Conservation (phyloP, 2,888 invertebrate species). For the Drosophila ustulata region DNA sequence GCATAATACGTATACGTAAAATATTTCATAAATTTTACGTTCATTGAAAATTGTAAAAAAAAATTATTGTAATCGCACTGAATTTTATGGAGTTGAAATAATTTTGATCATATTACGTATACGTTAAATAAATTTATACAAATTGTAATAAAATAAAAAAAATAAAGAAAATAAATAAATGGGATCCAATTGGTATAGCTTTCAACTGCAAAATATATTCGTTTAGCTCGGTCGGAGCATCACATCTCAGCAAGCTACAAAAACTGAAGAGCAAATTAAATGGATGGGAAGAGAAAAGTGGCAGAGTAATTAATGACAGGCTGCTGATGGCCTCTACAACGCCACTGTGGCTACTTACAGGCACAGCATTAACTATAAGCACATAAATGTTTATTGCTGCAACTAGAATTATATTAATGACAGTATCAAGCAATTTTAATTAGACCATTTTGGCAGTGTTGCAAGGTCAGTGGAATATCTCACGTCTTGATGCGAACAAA, state of each 20-base stretch:
- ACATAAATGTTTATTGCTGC: constrained; percentile 9
- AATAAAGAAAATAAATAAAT: no score
- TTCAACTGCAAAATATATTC: neutral
- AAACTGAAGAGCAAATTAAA: neutral
- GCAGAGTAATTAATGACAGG: neutral
- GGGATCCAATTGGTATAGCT: no score
- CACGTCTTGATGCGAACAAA: neutral
- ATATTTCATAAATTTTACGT: no score
- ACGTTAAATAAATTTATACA: no score
- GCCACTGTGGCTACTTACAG: neutral
- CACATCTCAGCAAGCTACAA: neutral
- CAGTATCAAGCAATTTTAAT: constrained; percentile 14
- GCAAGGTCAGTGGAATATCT: neutral
- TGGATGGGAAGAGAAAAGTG: neutral
- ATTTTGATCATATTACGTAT: no score
- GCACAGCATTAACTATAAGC: neutral
- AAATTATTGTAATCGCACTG: no score
- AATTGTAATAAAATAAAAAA: no score
- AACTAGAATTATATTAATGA: constrained; percentile 13
- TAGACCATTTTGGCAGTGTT: neutral
- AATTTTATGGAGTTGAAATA: no score
- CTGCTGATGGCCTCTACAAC: neutral
- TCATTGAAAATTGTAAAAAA: no score
- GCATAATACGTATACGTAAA: no score
- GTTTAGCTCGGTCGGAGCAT: no score